phyloP scores from a whole-genome alignment of 2,113 vertebrate genomes.

The Hypanus sabinus region DNA sequence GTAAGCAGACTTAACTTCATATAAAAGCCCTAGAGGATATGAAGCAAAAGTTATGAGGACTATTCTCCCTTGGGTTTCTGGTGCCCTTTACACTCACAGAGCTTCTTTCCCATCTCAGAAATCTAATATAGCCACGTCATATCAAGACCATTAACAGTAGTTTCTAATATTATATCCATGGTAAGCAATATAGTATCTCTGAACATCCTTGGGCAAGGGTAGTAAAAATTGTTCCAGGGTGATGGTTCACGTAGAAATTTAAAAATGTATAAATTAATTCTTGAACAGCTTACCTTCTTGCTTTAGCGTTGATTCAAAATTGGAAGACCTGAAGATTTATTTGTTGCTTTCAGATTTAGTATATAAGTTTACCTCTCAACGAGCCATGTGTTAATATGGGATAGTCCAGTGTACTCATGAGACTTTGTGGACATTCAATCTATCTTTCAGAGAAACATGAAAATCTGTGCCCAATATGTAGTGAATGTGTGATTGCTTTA shows the following conservation, averaged over 20 bases:
- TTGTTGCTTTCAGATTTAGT: not conserved
- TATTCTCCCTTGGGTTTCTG: slow-evolving; percentile 67
- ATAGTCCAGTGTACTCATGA: not conserved
- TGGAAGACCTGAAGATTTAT: too few relatives aligned
- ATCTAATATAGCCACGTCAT: slow-evolving; percentile 52
- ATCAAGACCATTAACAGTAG: slow-evolving; percentile 44
- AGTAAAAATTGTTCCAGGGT: not conserved
- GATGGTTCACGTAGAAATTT: not conserved
- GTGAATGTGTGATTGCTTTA: not conserved
- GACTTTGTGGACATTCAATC: not conserved
- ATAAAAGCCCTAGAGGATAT: slow-evolving; percentile 34
- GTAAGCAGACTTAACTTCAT: not conserved
- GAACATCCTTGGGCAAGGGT: not conserved
- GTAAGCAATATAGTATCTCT: not conserved
- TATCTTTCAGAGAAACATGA: not conserved
- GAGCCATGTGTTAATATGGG: not conserved
- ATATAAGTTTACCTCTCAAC: not conserved
- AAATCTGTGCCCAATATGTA: not conserved
- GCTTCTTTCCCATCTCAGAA: slow-evolving; percentile 56
- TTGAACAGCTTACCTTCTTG: not conserved
- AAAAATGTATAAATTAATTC: not conserved
- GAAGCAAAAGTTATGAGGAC: slow-evolving; percentile 41
- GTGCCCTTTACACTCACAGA: slow-evolving; percentile 51
- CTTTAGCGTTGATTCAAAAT: not conserved
- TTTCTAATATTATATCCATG: slow-evolving; percentile 13